phyloP scores from a whole-genome alignment of 2,113 vertebrate species.

The Sebastes schlegelii region DNA sequence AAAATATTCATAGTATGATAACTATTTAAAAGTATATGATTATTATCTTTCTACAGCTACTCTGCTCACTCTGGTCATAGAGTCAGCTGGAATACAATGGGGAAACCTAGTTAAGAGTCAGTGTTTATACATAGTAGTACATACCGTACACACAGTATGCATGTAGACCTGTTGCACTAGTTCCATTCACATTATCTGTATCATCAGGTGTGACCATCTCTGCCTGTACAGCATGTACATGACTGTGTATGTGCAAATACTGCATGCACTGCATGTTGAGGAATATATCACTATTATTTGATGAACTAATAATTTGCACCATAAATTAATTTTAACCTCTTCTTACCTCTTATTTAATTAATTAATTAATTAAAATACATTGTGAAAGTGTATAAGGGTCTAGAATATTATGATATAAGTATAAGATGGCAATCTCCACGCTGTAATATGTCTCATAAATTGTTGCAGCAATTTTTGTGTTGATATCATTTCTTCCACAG shows the following conservation, averaged over 20 bases:
- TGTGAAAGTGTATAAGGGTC: too few relatives aligned
- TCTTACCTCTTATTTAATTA: too few relatives aligned
- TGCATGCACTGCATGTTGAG: neutral
- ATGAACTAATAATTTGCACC: neutral
- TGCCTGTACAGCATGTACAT: neutral
- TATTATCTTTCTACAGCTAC: too few relatives aligned
- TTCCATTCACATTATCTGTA: neutral
- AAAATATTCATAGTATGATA: neutral
- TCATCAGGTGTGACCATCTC: neutral
- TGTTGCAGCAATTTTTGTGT: too few relatives aligned
- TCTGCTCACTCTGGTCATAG: neutral
- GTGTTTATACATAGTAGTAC: neutral
- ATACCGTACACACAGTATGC: too few relatives aligned
- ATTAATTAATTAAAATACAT: too few relatives aligned
- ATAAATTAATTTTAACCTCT: too few relatives aligned
- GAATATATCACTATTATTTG: neutral
- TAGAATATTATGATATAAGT: too few relatives aligned
- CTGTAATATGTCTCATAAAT: too few relatives aligned
- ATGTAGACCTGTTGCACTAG: neutral
- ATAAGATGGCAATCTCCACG: too few relatives aligned
- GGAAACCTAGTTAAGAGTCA: neutral
- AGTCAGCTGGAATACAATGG: neutral
- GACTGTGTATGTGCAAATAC: neutral
- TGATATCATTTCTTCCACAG: too few relatives aligned
- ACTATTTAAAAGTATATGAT: neutral